These are phyloP conservation scores for Gryllus bimaculatus DNA, from an alignment of 1,140 invertebrate genomes.

Conservation along the genomic window DNA sequence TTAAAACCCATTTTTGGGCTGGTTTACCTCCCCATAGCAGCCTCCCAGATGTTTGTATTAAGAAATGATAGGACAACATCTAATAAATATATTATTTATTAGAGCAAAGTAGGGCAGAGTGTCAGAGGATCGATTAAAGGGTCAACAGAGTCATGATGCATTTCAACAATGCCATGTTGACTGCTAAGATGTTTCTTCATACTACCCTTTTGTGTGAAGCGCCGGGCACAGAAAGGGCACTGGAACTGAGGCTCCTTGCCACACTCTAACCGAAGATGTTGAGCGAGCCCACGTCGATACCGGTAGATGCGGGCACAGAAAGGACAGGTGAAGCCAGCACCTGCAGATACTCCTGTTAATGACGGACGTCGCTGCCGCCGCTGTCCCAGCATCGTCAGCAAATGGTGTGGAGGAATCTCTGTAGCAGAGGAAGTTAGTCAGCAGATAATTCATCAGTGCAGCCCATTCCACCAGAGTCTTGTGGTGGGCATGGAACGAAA, in stretches of 20 bases:
- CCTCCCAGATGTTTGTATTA: no score
- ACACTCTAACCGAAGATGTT: constrained; percentile 30
- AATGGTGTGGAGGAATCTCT: background rate
- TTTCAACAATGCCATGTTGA: no score
- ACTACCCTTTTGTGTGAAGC: constrained; percentile 25
- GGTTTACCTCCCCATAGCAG: no score
- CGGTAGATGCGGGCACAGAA: background rate
- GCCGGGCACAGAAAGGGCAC: constrained; percentile 43
- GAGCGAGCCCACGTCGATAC: background rate
- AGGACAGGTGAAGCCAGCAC: background rate
- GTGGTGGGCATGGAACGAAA: no score
- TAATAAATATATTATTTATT: no score
- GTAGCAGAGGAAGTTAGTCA: background rate
- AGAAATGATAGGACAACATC: no score
- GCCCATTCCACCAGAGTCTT: background rate
- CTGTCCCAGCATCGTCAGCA: background rate
- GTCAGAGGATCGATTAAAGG: no score
- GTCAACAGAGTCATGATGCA: no score
- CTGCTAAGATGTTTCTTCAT: no score
- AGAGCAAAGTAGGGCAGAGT: no score
- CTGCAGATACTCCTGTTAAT: background rate
- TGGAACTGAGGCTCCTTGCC: constrained; percentile 33
- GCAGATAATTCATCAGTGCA: background rate
- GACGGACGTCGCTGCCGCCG: background rate
- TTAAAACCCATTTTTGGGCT: no score